These are phyloP conservation scores for Neolamprologus toae DNA, from an alignment of 2,113 vertebrate genomes.

Conservation along the genomic window DNA sequence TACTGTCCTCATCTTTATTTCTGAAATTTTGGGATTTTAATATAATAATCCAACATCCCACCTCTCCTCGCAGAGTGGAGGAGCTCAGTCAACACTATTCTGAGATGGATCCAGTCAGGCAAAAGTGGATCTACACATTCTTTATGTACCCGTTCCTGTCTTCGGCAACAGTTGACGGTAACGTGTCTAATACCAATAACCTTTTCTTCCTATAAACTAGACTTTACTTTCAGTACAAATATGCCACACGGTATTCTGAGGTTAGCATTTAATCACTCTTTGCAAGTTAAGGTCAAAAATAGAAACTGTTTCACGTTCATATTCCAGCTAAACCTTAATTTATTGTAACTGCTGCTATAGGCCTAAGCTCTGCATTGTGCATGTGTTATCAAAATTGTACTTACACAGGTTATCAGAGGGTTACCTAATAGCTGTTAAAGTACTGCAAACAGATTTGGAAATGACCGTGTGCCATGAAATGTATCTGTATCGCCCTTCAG, in stretches of 20 bases:
- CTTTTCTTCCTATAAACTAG: background rate
- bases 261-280: background rate
- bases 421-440: background rate
- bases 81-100: slow-evolving; percentile 60
- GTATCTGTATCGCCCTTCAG: background rate
- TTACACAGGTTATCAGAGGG: background rate
- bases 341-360: background rate
- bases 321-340: background rate
- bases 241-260: background rate
- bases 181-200: background rate
- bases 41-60: background rate
- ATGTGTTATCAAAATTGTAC: background rate
- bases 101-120: slow-evolving; percentile 52
- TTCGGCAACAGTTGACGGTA: slow-evolving; percentile 51
- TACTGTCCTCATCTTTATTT: background rate
- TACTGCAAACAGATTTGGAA: background rate
- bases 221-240: background rate
- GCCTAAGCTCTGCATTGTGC: background rate
- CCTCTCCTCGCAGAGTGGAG: slow-evolving; percentile 33
- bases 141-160: slow-evolving; percentile 75
- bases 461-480: accelerated
- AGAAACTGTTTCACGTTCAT: background rate
- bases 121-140: slow-evolving; percentile 66
- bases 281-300: background rate
- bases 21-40: background rate